Evolutionary conservation across 2,113 vertebrate species (phyloP), one percentile per base, ranked within the genome.

Genomic region (Paraplagusia blochii): DNA sequence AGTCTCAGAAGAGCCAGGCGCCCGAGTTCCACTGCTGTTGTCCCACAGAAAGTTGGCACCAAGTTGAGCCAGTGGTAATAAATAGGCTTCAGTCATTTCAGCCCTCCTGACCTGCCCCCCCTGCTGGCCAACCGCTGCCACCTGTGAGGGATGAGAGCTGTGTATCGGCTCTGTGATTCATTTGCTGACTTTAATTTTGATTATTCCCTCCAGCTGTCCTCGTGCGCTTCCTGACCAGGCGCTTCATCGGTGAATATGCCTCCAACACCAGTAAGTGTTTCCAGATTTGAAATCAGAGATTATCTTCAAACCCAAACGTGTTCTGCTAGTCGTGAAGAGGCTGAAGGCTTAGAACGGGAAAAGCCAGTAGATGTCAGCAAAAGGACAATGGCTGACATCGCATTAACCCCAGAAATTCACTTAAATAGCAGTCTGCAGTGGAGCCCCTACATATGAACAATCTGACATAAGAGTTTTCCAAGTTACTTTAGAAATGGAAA

Each of bases 221-320:
- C 1, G 88, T 92, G 68, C 80, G 89, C 53, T 91, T 92, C 73
- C 76, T 91, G 74, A 92, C 91, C 57, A 86, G 84, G 11, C 85
- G 89, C 49, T 91, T 91, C 75, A 91, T 91, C 38, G 88, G 90
- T 18, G 90, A 92, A 78, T 91, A 90, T 13, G 90, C 87, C 13
- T 91, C 91, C 1, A 87, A 90, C 35, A 40, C 81, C 61, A 91
- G 90, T 90, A 78, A 88, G 90, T 88, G 65, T 58, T 77, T 63
- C 46, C 49, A 58, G 46, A 60, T 66, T 57, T 57, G 12, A 18
- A 33, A 29, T 29, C 9, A 40, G 38, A 13, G 38, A 12, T 40
- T 40, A 9, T 40, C 38, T 40, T 12, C 38, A 11, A 13, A 40
- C 38, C 5, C 22, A 39, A 8, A 39, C 36, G 9, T 39, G 11